Percentiles rank a stretch among this genome's conserved stretches.
Conservation (phyloP, 2,797 vertebrate species). For the Choloepus didactylus region DNA sequence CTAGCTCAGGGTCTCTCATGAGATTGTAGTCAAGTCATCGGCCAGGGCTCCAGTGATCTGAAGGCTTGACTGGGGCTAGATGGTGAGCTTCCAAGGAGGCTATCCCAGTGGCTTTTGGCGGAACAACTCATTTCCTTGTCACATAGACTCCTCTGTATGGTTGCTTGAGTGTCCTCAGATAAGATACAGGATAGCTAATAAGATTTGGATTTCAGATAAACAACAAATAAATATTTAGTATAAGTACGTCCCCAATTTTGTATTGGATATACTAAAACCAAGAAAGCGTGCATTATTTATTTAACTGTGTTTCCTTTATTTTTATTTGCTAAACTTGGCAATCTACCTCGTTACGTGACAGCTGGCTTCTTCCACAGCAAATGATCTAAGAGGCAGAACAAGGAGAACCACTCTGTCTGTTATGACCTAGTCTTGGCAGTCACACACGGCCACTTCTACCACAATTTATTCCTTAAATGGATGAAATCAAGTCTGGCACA, state of each 20-base stretch:
- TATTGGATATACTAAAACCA: neutral
- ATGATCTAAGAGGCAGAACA: neutral
- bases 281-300: neutral
- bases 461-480: neutral
- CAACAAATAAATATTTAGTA: neutral
- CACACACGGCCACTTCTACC: neutral
- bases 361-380: neutral
- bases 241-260: neutral
- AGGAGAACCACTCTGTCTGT: neutral
- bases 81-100: too few relatives aligned
- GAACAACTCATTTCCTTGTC: neutral
- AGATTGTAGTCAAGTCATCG: neutral
- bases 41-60: neutral
- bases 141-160: neutral
- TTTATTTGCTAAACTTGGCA: neutral
- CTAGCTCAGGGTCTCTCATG: accelerated
- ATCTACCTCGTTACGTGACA: neutral
- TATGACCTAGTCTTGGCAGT: neutral
- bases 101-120: neutral
- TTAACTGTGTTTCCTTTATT: neutral
- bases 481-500: neutral
- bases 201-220: neutral
- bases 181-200: neutral
- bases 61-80: neutral
- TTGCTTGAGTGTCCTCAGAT: neutral